phyloP scores from a whole-genome alignment of 2,888 invertebrate species.

The Galerucella pusilla region DNA sequence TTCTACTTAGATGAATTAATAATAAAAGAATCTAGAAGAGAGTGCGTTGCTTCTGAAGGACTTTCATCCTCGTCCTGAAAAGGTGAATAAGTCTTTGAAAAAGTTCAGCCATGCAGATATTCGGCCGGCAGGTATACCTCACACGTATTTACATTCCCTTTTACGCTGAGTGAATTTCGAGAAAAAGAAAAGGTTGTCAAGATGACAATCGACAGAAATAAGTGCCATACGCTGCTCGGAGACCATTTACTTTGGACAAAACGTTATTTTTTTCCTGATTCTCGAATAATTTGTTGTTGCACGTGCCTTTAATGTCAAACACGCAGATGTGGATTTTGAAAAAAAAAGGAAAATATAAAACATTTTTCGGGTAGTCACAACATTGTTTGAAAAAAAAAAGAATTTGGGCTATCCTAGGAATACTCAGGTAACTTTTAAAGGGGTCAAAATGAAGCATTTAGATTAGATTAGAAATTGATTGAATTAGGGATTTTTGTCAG shows the following conservation, averaged over 20 bases:
- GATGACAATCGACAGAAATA: slow-evolving; percentile 47
- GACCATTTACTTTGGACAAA: slow-evolving; percentile 28
- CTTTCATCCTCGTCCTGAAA: slow-evolving; percentile 22
- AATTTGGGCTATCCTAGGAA: neutral
- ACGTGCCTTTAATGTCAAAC: slow-evolving; percentile 31
- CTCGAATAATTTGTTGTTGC: slow-evolving; percentile 36
- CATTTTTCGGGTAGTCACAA: neutral
- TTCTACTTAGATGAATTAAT: neutral
- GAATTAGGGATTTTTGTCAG: too few relatives aligned
- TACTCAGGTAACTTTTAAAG: neutral
- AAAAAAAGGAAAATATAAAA: neutral
- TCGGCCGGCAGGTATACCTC: slow-evolving; percentile 40
- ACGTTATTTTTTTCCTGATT: slow-evolving; percentile 34
- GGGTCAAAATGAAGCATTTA: too few relatives aligned
- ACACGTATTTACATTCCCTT: slow-evolving; percentile 48
- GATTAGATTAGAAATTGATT: too few relatives aligned
- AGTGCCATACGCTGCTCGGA: slow-evolving; percentile 29
- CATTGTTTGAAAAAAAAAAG: neutral
- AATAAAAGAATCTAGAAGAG: slow-evolving; percentile 1
- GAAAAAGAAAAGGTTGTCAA: slow-evolving; percentile 45
- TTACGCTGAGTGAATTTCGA: slow-evolving; percentile 45
- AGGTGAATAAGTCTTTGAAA: slow-evolving; percentile 33
- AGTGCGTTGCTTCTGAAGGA: slow-evolving; percentile 10
- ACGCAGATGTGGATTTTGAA: neutral
- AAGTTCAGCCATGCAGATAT: slow-evolving; percentile 35